Percentiles rank a stretch among this genome's conserved stretches.
These are phyloP conservation scores for Xylocampa areola DNA, from an alignment of 2,888 invertebrate species.

Conservation along the genomic window DNA sequence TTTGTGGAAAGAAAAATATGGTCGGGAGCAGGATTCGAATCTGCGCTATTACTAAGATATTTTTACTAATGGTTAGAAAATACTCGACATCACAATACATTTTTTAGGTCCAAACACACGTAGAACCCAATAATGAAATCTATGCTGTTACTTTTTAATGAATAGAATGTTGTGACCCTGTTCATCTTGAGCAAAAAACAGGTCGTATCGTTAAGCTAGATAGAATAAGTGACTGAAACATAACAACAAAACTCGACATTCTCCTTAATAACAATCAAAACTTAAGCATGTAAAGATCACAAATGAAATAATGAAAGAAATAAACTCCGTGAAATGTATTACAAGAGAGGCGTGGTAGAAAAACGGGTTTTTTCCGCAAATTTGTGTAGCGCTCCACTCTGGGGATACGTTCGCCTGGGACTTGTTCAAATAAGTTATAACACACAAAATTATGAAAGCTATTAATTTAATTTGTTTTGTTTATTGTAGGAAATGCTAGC, in stretches of 20 bases:
- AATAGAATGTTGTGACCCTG: too few species aligned
- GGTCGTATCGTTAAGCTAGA: too few species aligned
- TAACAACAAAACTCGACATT: neutral
- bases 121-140: too few species aligned
- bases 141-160: too few species aligned
- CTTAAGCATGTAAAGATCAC: conserved; percentile 14
- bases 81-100: too few species aligned
- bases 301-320: conserved; percentile 62
- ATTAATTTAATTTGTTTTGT: conserved; percentile 58
- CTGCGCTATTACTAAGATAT: too few species aligned
- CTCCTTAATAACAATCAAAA: neutral
- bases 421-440: conserved; percentile 69
- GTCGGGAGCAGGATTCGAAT: too few species aligned
- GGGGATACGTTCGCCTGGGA: conserved; percentile 40
- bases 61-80: too few species aligned
- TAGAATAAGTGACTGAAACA: too few species aligned
- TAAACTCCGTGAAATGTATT: conserved; percentile 69
- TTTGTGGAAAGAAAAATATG: too few species aligned
- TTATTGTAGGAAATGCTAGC: neutral
- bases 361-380: conserved; percentile 75
- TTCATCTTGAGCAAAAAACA: too few species aligned
- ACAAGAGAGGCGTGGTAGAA: conserved; percentile 72
- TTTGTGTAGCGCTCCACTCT: conserved; percentile 36
- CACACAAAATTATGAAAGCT: conserved; percentile 75
- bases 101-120: too few species aligned